Percentiles rank a stretch among this genome's conserved stretches.
Evolutionary conservation across 2,888 invertebrate genomes (phyloP).

Genomic region (Nemotelus pantherinus): DNA sequence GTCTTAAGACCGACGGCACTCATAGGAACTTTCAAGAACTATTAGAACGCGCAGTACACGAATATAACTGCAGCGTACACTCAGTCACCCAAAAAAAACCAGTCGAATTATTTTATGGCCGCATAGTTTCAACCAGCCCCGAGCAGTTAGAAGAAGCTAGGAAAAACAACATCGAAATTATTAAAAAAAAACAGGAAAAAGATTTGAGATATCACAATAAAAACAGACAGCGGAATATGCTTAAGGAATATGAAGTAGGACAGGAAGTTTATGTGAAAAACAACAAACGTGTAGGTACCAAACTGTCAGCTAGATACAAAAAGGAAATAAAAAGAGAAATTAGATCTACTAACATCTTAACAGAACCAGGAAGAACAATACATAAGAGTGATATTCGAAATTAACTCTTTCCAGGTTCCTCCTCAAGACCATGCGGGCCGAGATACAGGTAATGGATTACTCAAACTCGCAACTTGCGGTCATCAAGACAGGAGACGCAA

Average conservation of each 20-base stretch:
- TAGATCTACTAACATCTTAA: constrained; percentile 46
- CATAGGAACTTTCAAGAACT: constrained; percentile 49
- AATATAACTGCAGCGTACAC: constrained; percentile 39
- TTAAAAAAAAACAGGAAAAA: not conserved
- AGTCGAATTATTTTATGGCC: constrained; percentile 49
- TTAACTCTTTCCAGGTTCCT: constrained; percentile 5
- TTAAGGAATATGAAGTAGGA: not conserved
- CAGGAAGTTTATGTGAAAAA: not conserved
- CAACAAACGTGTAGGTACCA: constrained; percentile 29
- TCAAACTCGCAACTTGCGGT: constrained; percentile 9
- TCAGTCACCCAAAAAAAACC: constrained; percentile 49
- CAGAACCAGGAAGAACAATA: not conserved
- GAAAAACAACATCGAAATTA: not conserved
- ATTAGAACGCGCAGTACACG: constrained; percentile 46
- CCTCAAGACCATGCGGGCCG: not conserved
- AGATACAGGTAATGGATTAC: not conserved
- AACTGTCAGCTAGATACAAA: not conserved
- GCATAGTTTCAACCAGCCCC: constrained; percentile 1
- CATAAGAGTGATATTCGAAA: constrained; percentile 13
- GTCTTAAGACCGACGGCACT: constrained; percentile 44
- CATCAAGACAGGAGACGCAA: not conserved
- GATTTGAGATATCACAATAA: not conserved
- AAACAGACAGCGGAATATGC: not conserved
- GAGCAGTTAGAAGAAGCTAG: not conserved
- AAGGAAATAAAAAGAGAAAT: constrained; percentile 34